Conservation (phyloP, 2,113 vertebrate species). For the Heliornis fulica region DNA sequence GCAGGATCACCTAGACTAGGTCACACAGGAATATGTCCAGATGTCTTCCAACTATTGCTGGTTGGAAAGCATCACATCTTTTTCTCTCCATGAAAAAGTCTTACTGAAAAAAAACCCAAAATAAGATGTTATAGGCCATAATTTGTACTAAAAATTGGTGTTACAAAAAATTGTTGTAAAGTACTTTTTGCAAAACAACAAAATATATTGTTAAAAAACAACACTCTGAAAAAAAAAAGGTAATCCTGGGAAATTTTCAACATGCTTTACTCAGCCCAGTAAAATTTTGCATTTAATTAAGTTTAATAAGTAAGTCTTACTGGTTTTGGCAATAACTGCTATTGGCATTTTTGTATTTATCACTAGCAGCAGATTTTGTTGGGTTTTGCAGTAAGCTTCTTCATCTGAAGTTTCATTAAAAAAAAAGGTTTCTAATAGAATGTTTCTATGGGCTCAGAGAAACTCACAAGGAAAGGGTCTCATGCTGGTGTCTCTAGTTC, state of each 20-base stretch:
- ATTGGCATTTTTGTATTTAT: neutral
- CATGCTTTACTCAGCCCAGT: neutral
- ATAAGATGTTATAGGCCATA: neutral
- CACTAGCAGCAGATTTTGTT: neutral
- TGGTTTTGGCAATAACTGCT: neutral
- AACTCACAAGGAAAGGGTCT: neutral
- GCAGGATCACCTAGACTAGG: too few species aligned
- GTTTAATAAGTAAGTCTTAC: neutral
- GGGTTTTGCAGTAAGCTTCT: neutral
- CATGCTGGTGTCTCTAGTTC: neutral
- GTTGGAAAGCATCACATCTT: neutral
- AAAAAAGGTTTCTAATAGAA: neutral
- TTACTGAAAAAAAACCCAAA: neutral
- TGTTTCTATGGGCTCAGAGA: neutral
- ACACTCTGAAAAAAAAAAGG: neutral
- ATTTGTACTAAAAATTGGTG: neutral
- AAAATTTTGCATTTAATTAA: neutral
- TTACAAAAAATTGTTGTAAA: neutral
- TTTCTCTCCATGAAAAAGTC: neutral
- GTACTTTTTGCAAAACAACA: neutral
- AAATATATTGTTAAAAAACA: neutral
- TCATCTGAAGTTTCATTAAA: neutral
- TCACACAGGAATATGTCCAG: too few species aligned
- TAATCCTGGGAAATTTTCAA: neutral
- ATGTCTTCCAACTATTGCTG: neutral